A percentile compares a stretch with the other conserved stretches of the same genome.
Evolutionary conservation across 2,888 invertebrate genomes (phyloP).

Genomic region (Protonemura montana): DNA sequence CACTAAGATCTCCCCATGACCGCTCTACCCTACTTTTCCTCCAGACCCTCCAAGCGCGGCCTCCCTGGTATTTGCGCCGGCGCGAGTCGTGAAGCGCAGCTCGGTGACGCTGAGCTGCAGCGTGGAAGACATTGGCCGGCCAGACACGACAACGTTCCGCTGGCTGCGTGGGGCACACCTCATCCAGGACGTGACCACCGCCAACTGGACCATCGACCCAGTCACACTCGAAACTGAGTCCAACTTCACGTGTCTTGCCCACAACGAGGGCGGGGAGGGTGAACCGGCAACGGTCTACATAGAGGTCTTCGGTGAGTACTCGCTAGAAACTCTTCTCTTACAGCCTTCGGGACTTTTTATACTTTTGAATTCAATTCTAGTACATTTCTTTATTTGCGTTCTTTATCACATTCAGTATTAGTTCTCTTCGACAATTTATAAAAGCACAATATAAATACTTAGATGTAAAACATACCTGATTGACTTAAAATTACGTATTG

Average conservation of each 20-base stretch:
- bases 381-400: too few species aligned
- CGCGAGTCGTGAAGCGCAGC: conserved; percentile 81
- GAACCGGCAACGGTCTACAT: conserved; percentile 72
- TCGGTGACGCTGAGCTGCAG: conserved; percentile 84
- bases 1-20: neutral
- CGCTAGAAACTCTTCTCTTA: too few species aligned
- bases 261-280: conserved; percentile 85
- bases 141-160: conserved; percentile 59
- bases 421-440: too few species aligned
- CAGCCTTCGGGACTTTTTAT: too few species aligned
- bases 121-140: conserved; percentile 83
- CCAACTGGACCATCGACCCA: conserved; percentile 81
- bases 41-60: conserved; percentile 88
- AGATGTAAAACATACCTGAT: too few species aligned
- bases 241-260: conserved; percentile 88
- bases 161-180: conserved; percentile 83
- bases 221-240: conserved; percentile 86
- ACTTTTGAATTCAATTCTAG: too few species aligned
- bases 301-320: conserved; percentile 70
- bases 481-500: too few species aligned
- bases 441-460: too few species aligned
- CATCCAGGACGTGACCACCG: conserved; percentile 76
- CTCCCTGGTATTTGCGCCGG: conserved; percentile 75
- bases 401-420: too few species aligned
- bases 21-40: neutral